phyloP scores from a whole-genome alignment of 2,113 vertebrate species.

The pig (Sus scrofa) region DNA sequence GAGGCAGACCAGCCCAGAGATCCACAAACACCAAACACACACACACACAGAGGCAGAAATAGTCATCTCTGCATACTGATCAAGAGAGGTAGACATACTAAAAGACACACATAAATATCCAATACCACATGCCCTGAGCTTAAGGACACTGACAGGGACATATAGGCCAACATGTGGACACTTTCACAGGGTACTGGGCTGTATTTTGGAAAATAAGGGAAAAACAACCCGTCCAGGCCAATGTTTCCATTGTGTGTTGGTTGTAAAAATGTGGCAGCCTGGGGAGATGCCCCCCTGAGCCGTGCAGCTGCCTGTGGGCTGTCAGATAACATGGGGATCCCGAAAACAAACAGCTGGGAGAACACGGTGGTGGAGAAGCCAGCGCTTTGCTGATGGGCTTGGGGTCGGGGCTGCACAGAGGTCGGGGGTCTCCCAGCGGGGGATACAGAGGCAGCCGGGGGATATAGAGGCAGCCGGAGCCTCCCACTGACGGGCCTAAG shows the following conservation, averaged over 20 bases:
- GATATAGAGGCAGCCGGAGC: not conserved
- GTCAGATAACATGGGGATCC: conserved; percentile 71
- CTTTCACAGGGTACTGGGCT: not conserved
- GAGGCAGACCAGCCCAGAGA: not conserved
- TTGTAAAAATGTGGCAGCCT: conserved; percentile 78
- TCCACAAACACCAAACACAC: not conserved
- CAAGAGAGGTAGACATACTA: not conserved
- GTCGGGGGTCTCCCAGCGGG: not conserved
- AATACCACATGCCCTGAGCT: not conserved
- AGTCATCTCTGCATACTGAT: conserved; percentile 66
- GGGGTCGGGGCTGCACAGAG: not conserved
- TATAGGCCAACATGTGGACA: not conserved
- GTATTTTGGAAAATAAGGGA: conserved; percentile 74
- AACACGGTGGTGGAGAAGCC: not conserved
- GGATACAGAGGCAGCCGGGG: not conserved
- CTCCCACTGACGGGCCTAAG: not conserved
- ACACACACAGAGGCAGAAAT: not conserved
- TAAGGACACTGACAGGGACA: not conserved
- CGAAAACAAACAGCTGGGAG: conserved; percentile 72
- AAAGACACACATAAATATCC: not conserved
- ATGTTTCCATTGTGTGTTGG: conserved; percentile 84
- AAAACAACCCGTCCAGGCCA: conserved; percentile 38
- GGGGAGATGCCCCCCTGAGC: conserved; percentile 71
- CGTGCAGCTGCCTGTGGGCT: conserved; percentile 61
- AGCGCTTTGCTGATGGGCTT: not conserved